Conservation (phyloP, 2,888 invertebrate species). For the Neuroscelio doddi region DNA sequence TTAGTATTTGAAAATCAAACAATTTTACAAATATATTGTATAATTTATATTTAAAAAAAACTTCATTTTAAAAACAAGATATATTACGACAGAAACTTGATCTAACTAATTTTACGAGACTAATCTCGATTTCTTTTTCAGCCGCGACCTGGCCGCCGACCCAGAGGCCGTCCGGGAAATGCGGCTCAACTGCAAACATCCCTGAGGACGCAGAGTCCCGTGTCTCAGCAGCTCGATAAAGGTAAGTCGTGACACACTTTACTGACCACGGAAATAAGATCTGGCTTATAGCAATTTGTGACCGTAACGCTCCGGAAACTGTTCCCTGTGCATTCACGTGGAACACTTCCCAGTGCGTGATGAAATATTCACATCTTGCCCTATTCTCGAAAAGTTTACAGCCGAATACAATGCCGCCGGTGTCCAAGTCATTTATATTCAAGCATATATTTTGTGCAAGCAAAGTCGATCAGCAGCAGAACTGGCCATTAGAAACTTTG, state of each 20-base stretch:
- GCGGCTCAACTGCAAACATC: conserved; percentile 62
- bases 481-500: no score
- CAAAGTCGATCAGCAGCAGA: not conserved
- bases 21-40: no score
- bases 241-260: conserved; percentile 54
- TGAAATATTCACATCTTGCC: not conserved
- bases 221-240: conserved; percentile 67
- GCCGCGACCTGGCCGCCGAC: conserved; percentile 67
- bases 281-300: conserved; percentile 23
- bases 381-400: conserved; percentile 9
- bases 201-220: conserved; percentile 63
- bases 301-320: not conserved
- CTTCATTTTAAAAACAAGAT: no score
- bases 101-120: no score
- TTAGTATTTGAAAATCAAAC: no score
- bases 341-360: not conserved
- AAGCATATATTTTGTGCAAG: not conserved
- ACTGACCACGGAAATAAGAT: conserved; percentile 22
- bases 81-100: no score
- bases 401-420: conserved; percentile 7
- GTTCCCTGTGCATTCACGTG: not conserved
- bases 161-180: conserved; percentile 67
- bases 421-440: not conserved
- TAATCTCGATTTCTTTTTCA: conserved; percentile 48
- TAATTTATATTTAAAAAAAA: no score